Evolutionary conservation across 1,140 invertebrate species (phyloP), one percentile per base, ranked within the genome.

Genomic region (Bombus soroeensis): DNA sequence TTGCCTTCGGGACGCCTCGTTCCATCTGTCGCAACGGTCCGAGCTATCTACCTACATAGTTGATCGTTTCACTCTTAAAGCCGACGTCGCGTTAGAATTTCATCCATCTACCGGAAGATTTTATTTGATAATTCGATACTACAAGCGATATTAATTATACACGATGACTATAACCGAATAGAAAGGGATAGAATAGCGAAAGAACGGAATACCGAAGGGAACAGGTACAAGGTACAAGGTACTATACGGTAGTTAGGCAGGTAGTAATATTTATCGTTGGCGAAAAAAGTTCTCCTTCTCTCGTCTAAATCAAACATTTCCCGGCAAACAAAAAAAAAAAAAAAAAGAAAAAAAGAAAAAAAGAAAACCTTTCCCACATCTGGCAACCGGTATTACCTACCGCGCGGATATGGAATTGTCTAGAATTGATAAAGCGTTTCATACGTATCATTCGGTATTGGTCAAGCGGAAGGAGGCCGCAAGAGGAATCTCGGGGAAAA

Each of bases 391-490:
- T 62, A 18, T 71, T 28, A 41, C 25, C 8, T 47, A 18, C 4
- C 22, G 43, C 62, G 22, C 47, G 62, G 76, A 80, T 80, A 80
- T 80, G 78, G 47, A 73, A 81, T 85, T 25, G 87, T 34, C 64
- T 32, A 73, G 74, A 68, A 87, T 87, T 89, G 90, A 91, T 73
- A 91, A 91, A 91, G 90, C 75, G 57, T 85, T 89, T 85, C 84
- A 81, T 89, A 88, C 73, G 82, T 90, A 89, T 88, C 83, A 85
- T 84, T 80, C 88, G 32, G 84, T 86, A 89, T 89, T 89, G 90
- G 89, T 91, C 83, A 86, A 86, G 90, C 89, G 90, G 84, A 89
- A 88, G 73, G 79, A 86, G 83, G 85, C 80, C 72, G 88, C 72
- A 90, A 88, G 84, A 86, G 64, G 85, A 91, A 87, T 88, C 81